Percentiles rank a stretch among this genome's conserved stretches.
Conservation (phyloP, 2,888 invertebrate genomes). For the Aspidapion aeneum region DNA sequence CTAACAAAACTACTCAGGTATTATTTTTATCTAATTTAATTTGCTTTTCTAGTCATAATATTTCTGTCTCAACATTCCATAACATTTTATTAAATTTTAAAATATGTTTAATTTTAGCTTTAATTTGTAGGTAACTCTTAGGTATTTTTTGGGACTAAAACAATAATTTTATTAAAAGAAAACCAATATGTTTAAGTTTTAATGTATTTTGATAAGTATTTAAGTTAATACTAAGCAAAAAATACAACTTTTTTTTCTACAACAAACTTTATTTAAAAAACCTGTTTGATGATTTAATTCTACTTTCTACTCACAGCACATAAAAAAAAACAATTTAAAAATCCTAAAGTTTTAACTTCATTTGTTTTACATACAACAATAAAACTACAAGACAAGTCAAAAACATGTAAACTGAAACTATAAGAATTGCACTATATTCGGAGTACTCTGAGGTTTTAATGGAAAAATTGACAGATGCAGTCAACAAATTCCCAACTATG, state of each 20-base stretch:
- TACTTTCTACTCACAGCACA: not conserved
- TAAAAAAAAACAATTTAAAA: not conserved
- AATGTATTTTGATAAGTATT: too few relatives aligned
- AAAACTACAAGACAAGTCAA: slow-evolving; percentile 44
- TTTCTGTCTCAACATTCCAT: too few relatives aligned
- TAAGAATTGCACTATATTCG: slow-evolving; percentile 47
- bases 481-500: slow-evolving; percentile 76
- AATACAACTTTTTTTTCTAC: slow-evolving; percentile 12
- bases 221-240: too few relatives aligned
- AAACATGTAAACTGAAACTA: slow-evolving; percentile 59
- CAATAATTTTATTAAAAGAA: too few relatives aligned
- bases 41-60: too few relatives aligned
- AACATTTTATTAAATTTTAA: too few relatives aligned
- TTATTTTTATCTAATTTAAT: too few relatives aligned
- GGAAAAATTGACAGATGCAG: slow-evolving; percentile 76
- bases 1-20: too few relatives aligned
- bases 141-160: too few relatives aligned
- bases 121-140: slow-evolving; percentile 3
- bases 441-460: slow-evolving; percentile 58
- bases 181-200: too few relatives aligned
- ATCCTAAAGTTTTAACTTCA: slow-evolving; percentile 50
- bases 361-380: slow-evolving; percentile 47
- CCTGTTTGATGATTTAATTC: not conserved
- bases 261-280: slow-evolving; percentile 8
- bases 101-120: slow-evolving; percentile 11